These are phyloP conservation scores for Plusia festucae DNA, from an alignment of 2,888 invertebrate species.

Conservation along the genomic window DNA sequence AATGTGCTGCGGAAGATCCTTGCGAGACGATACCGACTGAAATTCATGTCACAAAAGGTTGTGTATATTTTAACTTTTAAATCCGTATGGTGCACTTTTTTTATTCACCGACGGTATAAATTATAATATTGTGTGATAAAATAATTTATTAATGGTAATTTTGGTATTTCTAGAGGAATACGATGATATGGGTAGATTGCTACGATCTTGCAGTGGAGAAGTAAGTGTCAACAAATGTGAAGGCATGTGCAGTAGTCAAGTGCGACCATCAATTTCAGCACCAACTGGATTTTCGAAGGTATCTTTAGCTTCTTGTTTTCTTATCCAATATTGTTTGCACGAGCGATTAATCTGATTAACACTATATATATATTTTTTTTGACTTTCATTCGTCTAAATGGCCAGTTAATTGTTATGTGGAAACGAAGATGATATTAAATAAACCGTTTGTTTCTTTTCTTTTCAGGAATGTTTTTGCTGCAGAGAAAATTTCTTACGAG, in stretches of 20 bases:
- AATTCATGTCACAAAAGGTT: slow-evolving; percentile 96
- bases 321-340: neutral
- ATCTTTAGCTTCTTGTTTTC: too few relatives aligned
- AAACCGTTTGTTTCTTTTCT: neutral
- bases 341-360: too few relatives aligned
- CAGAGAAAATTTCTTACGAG: slow-evolving; percentile 95
- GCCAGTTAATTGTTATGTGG: neutral
- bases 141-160: too few relatives aligned
- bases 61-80: too few relatives aligned
- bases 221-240: slow-evolving; percentile 98
- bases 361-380: too few relatives aligned
- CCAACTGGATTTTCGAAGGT: slow-evolving; percentile 97
- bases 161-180: slow-evolving; percentile 93
- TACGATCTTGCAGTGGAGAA: slow-evolving; percentile 96
- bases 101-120: neutral
- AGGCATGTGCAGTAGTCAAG: slow-evolving; percentile 97
- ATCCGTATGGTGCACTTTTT: too few relatives aligned
- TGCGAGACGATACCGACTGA: slow-evolving; percentile 96
- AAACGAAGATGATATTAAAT: neutral
- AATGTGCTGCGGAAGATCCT: slow-evolving; percentile 90
- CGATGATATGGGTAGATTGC: slow-evolving; percentile 94
- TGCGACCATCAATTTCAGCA: slow-evolving; percentile 96
- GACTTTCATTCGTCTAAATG: too few relatives aligned
- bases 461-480: slow-evolving; percentile 97
- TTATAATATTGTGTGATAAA: too few relatives aligned